A percentile compares a stretch with the other conserved stretches of the same genome.
Conservation (phyloP, 2,797 vertebrate species). For the Notoglanidium macrostoma region DNA sequence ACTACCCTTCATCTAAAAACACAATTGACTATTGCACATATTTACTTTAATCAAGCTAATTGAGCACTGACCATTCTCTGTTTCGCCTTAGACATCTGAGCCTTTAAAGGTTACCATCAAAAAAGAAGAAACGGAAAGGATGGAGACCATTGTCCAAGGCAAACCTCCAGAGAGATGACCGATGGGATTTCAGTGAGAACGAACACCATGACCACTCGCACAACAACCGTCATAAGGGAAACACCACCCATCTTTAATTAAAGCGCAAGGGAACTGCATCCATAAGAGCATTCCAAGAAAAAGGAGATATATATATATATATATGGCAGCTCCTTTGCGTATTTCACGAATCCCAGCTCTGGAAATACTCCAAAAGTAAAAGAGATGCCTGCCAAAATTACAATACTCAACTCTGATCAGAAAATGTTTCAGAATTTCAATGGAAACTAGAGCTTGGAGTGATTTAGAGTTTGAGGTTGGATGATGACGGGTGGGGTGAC, state of each 20-base stretch:
- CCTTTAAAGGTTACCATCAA: conserved; percentile 1
- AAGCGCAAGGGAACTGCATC: conserved; percentile 39
- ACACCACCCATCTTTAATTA: conserved; percentile 50
- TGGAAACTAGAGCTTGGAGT: conserved; percentile 35
- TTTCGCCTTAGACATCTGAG: neutral
- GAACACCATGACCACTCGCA: conserved; percentile 33
- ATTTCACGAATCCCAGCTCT: conserved; percentile 17
- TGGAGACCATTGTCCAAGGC: conserved; percentile 33
- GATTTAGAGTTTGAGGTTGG: conserved; percentile 15
- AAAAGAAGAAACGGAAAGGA: neutral
- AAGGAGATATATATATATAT: conserved; percentile 19
- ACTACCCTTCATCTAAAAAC: neutral
- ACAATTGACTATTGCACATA: neutral
- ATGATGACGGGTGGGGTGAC: neutral
- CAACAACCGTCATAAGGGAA: conserved; percentile 41
- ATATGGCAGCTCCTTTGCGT: conserved; percentile 13
- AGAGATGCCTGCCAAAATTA: conserved; percentile 40
- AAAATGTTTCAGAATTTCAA: conserved; percentile 30
- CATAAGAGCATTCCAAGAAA: conserved; percentile 35
- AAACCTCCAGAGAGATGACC: conserved; percentile 18
- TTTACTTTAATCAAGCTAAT: neutral
- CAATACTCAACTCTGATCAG: conserved; percentile 26
- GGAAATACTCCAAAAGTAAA: conserved; percentile 29
- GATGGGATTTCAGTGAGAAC: conserved; percentile 34
- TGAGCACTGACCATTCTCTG: neutral